Evolutionary conservation across 2,888 invertebrate genomes (phyloP).

Genomic region (Meloe dianella): DNA sequence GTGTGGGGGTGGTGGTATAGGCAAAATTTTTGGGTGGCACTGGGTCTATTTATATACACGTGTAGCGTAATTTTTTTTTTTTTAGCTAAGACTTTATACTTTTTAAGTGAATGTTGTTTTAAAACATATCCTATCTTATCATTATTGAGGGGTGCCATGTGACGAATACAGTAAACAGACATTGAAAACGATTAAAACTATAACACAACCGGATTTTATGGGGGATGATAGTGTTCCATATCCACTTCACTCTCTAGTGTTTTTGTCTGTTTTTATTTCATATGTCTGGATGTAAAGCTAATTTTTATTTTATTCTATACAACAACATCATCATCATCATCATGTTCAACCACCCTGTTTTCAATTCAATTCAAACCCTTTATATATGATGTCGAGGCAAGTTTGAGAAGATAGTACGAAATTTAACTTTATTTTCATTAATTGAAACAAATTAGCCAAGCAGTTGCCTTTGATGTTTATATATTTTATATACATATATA

Average conservation of each 20-base stretch:
- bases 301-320: slow-evolving; percentile 1
- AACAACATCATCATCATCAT: not conserved
- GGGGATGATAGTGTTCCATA: slow-evolving; percentile 31
- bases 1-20: not conserved
- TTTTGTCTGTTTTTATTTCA: slow-evolving; percentile 18
- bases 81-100: slow-evolving; percentile 39
- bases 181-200: slow-evolving; percentile 39
- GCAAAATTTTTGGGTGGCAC: slow-evolving; percentile 12
- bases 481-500: slow-evolving; percentile 40
- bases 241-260: slow-evolving; percentile 29
- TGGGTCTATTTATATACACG: slow-evolving; percentile 34
- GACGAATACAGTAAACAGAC: slow-evolving; percentile 53
- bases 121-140: slow-evolving; percentile 47
- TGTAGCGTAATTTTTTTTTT: slow-evolving; percentile 34
- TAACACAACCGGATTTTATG: slow-evolving; percentile 32
- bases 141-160: slow-evolving; percentile 51
- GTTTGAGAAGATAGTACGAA: slow-evolving; percentile 48
- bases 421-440: slow-evolving; percentile 56
- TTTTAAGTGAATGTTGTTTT: slow-evolving; percentile 47
- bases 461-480: slow-evolving; percentile 54
- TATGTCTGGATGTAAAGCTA: not conserved
- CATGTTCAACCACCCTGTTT: slow-evolving; percentile 5
- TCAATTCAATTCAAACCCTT: slow-evolving; percentile 21
- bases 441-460: slow-evolving; percentile 56
- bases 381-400: slow-evolving; percentile 25